Percentiles rank a stretch among this genome's conserved stretches.
Conservation (phyloP, 1,140 invertebrate genomes). For the Macrosteles quadrilineatus region DNA sequence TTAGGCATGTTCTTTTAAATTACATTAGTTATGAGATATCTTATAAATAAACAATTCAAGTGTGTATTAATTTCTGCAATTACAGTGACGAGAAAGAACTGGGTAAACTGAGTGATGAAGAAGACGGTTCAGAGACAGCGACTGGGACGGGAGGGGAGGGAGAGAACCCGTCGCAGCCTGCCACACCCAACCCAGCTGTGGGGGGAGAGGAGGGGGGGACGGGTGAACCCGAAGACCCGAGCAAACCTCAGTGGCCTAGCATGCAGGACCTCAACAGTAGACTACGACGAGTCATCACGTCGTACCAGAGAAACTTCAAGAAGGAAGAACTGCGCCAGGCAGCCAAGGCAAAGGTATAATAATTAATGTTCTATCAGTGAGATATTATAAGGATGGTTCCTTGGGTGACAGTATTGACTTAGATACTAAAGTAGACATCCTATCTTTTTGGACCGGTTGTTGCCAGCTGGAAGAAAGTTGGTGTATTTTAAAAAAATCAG, state of each 20-base stretch:
- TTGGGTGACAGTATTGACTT: too few relatives aligned
- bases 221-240: constrained; percentile 33
- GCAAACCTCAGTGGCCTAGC: constrained; percentile 71
- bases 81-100: constrained; percentile 41
- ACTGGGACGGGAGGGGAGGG: constrained; percentile 27
- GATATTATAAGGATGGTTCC: too few relatives aligned
- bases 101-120: constrained; percentile 41
- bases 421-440: too few relatives aligned
- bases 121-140: constrained; percentile 38
- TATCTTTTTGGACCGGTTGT: too few relatives aligned
- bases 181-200: constrained; percentile 16
- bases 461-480: too few relatives aligned
- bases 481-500: too few relatives aligned
- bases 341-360: constrained; percentile 82
- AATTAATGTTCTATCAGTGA: too few relatives aligned
- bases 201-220: constrained; percentile 19
- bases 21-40: too few relatives aligned
- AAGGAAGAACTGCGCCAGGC: constrained; percentile 86
- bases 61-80: too few relatives aligned
- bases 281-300: constrained; percentile 89
- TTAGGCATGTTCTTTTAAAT: too few relatives aligned
- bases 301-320: constrained; percentile 94
- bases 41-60: too few relatives aligned
- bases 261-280: constrained; percentile 94
- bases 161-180: not conserved